Evolutionary conservation across 2,888 invertebrate species (phyloP).

Genomic region (Pheosia tremula): DNA sequence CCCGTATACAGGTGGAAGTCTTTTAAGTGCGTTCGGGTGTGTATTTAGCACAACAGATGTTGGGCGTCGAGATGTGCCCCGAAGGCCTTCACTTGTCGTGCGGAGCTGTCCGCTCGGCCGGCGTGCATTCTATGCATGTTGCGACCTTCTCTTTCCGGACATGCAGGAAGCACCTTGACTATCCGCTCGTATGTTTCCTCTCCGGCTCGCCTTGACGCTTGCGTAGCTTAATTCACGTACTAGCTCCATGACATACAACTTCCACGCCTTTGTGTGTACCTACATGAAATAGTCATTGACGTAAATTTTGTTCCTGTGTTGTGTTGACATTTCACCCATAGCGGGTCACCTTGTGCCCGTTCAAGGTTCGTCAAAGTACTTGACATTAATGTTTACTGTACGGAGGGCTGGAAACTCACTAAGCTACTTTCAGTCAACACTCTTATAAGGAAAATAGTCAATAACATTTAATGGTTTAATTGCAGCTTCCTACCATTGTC

Average conservation of each 20-base stretch:
- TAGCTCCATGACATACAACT: conserved; percentile 63
- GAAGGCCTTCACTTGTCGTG: conserved; percentile 74
- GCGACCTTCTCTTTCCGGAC: conserved; percentile 83
- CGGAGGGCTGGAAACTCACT: conserved; percentile 50
- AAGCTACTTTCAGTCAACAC: conserved; percentile 56
- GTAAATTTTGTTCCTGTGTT: conserved; percentile 64
- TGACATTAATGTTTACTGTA: conserved; percentile 71
- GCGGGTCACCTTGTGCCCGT: conserved; percentile 76
- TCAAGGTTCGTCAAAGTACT: conserved; percentile 74
- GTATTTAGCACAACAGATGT: conserved; percentile 68
- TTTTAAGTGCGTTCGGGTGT: conserved; percentile 61
- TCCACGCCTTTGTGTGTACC: conserved; percentile 59
- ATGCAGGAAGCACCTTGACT: conserved; percentile 83
- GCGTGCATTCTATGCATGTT: conserved; percentile 73
- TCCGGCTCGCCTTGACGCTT: conserved; percentile 72
- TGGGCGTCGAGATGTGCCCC: conserved; percentile 53
- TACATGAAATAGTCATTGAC: conserved; percentile 55
- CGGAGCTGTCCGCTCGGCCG: conserved; percentile 55
- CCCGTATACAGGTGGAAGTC: conserved; percentile 69
- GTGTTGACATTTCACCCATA: conserved; percentile 79
- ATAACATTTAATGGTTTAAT: conserved; percentile 38
- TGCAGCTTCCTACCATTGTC: conserved; percentile 49
- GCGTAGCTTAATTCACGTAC: conserved; percentile 68
- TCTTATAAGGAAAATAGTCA: conserved; percentile 54
- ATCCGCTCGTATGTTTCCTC: conserved; percentile 78